Evolutionary conservation across 2,113 vertebrate species (phyloP).

Genomic region (Narcine bancroftii): DNA sequence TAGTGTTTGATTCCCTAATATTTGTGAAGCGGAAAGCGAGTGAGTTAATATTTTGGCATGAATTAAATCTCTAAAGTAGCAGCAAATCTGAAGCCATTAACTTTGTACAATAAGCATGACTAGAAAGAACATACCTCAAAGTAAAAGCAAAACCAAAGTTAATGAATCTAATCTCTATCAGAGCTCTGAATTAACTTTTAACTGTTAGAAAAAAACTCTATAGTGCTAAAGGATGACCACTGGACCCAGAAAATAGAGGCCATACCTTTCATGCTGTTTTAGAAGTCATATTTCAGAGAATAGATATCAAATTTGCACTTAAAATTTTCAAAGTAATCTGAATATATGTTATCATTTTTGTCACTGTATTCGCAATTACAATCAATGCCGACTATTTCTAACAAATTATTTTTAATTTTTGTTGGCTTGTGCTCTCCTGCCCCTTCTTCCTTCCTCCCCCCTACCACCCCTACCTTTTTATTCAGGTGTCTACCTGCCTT

Average conservation of each 20-base stretch:
- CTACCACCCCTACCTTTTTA: too few species aligned
- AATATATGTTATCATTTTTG: too few species aligned
- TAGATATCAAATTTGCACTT: too few species aligned
- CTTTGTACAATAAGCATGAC: neutral
- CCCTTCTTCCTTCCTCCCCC: too few species aligned
- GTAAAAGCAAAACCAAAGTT: neutral
- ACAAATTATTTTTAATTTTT: too few species aligned
- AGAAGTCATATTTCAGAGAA: too few species aligned
- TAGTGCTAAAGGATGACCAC: neutral
- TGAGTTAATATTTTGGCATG: conserved; percentile 26
- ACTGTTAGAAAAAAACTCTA: neutral
- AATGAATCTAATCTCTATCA: neutral
- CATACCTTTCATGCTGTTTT: too few species aligned
- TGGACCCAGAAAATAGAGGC: neutral
- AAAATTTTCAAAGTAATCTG: too few species aligned
- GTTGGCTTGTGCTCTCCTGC: too few species aligned
- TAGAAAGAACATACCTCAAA: conserved; percentile 10
- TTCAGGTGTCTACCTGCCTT: too few species aligned
- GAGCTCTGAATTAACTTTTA: neutral
- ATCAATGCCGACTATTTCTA: too few species aligned
- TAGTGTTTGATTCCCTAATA: neutral
- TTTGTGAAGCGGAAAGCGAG: neutral
- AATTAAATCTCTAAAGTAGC: neutral
- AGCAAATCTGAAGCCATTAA: neutral
- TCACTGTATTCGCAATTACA: too few species aligned